phyloP scores from a whole-genome alignment of 2,797 vertebrate genomes.

The Hydrophis major region DNA sequence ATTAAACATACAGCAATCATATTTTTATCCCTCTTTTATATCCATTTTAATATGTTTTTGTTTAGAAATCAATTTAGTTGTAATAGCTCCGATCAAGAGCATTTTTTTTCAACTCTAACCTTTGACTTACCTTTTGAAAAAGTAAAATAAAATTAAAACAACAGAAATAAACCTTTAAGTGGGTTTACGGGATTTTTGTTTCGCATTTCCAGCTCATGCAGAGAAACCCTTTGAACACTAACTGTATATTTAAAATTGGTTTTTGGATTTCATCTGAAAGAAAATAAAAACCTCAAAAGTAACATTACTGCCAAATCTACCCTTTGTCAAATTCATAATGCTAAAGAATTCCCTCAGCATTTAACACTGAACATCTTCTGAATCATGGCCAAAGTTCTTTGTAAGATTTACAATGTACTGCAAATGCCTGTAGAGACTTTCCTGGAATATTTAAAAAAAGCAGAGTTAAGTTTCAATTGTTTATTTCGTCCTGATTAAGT shows the following conservation, averaged over 20 bases:
- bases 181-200: background rate
- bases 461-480: constrained; percentile 29
- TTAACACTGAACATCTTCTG: constrained; percentile 24
- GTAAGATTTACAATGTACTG: constrained; percentile 19
- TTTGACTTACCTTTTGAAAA: background rate
- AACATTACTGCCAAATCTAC: constrained; percentile 5
- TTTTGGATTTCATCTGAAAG: background rate
- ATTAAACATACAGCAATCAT: background rate
- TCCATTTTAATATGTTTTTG: background rate
- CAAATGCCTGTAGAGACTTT: constrained; percentile 29
- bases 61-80: background rate
- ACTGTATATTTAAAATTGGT: background rate
- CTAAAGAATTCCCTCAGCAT: constrained; percentile 7
- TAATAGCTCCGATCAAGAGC: background rate
- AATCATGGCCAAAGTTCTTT: constrained; percentile 26
- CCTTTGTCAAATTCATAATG: background rate
- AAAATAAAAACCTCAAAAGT: constrained; percentile 9
- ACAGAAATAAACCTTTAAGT: background rate
- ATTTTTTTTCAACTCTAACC: constrained; percentile 4
- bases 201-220: background rate
- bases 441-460: constrained; percentile 36
- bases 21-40: background rate
- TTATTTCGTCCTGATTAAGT: constrained; percentile 17
- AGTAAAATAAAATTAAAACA: background rate
- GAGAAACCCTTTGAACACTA: background rate